Base-by-base conservation (phyloP, 53 echinoderm and acorn worm genomes). In the Holothuria leucospilota region DNA sequence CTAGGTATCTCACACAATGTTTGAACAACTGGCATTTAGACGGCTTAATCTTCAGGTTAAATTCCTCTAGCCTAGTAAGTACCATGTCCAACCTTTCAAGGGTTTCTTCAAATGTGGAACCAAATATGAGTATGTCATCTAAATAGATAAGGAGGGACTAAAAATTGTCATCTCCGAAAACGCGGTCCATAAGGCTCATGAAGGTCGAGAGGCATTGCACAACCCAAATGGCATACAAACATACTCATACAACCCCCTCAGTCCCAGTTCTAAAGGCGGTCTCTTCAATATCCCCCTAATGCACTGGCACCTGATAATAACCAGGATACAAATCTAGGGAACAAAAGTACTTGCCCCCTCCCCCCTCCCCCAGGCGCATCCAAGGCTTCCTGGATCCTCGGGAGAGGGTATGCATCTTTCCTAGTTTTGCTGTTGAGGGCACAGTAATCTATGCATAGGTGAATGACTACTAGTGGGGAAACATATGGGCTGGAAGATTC, bases 161-260 rank as follows among this genome's bases (percentile, higher is more conserved):
- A 29, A 89, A 87, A 63, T 94, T 94, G 85, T 91, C 86, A 27
- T 95, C 93, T 6, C 91, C 93, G 82, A 95, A 89, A 1, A 82
- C 86, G 18, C 51, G 24, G 62, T 95, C 96, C 93, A 95, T 95
- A 7, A 95, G 66, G 16, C 91, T 21, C 90, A 91, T 91, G 64
- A 91, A 95, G 30, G 96, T 93, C 13, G 93, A 87, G 90, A 87
- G 23, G 93, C 93, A 77, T 93, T 95, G 60, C 90, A 91, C 11
- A 95, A 75, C 1, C 93, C 89, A 41, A 91, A 89, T 4, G 93
- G 93, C 96, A 95, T 93, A 1, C 93, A 71, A 0, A 82, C 73
- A 59, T 86, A 89, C 61, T 79, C 80, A 23, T 79, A 79, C 51
- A 79, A 53, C 15, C 91, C 91, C 30, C 91, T 87, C 3, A n/a